A percentile compares a stretch with the other conserved stretches of the same genome.
These are phyloP conservation scores for Caenorhabditis zanzibari DNA, from an alignment of 2,888 invertebrate genomes.

Conservation along the genomic window DNA sequence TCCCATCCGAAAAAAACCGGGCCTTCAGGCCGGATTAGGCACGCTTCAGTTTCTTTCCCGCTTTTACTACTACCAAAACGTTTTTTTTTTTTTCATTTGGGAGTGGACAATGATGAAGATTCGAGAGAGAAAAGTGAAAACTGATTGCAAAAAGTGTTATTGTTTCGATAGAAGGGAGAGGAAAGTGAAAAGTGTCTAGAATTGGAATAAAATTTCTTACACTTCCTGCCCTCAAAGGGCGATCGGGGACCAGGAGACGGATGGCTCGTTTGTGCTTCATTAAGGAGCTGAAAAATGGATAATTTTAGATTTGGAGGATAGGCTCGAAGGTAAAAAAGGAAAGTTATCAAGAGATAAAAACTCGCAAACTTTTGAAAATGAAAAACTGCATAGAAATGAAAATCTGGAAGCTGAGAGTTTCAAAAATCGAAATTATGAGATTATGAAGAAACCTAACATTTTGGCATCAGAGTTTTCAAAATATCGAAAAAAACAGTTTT, in stretches of 20 bases:
- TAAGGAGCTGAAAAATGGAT: not conserved
- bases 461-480: no score
- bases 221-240: conserved; percentile 66
- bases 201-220: conserved; percentile 47
- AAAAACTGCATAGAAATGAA: no score
- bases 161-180: conserved; percentile 14
- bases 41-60: conserved; percentile 29
- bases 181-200: conserved; percentile 22
- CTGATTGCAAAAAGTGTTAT: conserved; percentile 19
- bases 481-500: no score
- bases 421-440: no score
- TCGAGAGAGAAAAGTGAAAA: conserved; percentile 23
- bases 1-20: conserved; percentile 22
- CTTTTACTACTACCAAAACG: conserved; percentile 3
- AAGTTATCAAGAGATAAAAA: no score
- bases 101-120: not conserved
- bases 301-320: not conserved
- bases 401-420: no score
- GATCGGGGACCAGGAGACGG: conserved; percentile 65
- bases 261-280: conserved; percentile 71
- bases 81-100: not conserved
- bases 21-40: conserved; percentile 15
- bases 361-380: no score
- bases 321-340: no score
- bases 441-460: no score